Evolutionary conservation across 1,140 invertebrate genomes (phyloP).

Genomic region (Drosophila prosaltans): DNA sequence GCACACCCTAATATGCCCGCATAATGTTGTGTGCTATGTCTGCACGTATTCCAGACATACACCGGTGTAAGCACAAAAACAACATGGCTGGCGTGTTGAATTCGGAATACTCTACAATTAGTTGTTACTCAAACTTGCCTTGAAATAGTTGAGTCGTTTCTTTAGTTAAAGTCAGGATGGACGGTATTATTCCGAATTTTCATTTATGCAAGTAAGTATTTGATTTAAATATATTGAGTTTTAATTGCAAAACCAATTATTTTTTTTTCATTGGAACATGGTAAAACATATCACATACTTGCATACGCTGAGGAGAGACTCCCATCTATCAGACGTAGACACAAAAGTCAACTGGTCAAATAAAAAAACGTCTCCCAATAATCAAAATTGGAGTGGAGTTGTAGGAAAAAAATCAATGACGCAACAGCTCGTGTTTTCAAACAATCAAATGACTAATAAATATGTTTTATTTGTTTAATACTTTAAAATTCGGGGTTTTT

Average conservation of each 20-base stretch:
- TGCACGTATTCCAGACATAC: slow-evolving; percentile 73
- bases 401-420: slow-evolving; percentile 27
- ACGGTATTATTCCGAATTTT: too few relatives aligned
- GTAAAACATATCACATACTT: slow-evolving; percentile 58
- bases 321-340: slow-evolving; percentile 42
- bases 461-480: neutral
- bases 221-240: too few relatives aligned
- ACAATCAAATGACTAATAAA: slow-evolving; percentile 18
- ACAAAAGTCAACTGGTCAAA: slow-evolving; percentile 60
- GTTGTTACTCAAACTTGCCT: too few relatives aligned
- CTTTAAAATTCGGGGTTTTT: neutral
- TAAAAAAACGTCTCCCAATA: slow-evolving; percentile 60
- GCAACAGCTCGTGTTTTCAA: slow-evolving; percentile 20
- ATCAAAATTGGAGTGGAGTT: slow-evolving; percentile 23
- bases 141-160: too few relatives aligned
- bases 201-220: too few relatives aligned
- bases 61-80: slow-evolving; percentile 41
- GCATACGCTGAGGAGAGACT: slow-evolving; percentile 15
- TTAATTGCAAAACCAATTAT: too few relatives aligned
- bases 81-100: slow-evolving; percentile 44
- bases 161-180: too few relatives aligned
- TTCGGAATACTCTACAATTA: neutral
- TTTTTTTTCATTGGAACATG: neutral
- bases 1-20: slow-evolving; percentile 14
- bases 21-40: slow-evolving; percentile 51